A percentile compares a stretch with the other conserved stretches of the same genome.
Conservation (phyloP, 2,797 vertebrate genomes). For the Carduelis carduelis region DNA sequence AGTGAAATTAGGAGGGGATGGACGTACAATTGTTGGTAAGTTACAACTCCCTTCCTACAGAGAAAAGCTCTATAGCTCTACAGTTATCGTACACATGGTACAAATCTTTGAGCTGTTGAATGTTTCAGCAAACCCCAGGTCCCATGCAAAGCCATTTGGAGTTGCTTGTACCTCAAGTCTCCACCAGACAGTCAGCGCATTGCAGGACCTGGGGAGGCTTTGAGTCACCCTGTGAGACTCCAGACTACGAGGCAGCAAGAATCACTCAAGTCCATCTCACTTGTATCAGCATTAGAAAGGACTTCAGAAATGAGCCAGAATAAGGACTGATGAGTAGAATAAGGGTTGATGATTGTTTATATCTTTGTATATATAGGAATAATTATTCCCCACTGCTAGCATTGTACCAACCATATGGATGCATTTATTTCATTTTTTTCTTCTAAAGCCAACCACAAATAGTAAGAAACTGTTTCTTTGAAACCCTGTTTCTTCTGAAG, state of each 20-base stretch:
- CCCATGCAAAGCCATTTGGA: background rate
- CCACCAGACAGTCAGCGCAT: background rate
- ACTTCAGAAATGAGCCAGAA: background rate
- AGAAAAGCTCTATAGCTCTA: background rate
- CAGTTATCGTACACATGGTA: background rate
- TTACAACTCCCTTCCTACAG: background rate
- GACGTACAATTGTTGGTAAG: constrained; percentile 93
- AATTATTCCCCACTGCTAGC: background rate
- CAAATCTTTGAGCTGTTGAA: background rate
- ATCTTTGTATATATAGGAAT: background rate
- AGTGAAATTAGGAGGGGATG: constrained; percentile 92
- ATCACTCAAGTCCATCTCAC: background rate
- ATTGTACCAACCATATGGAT: background rate
- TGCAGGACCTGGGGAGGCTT: background rate
- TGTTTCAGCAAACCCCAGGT: background rate
- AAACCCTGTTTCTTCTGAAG: background rate
- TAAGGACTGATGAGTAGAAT: background rate
- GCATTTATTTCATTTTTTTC: background rate
- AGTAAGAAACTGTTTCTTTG: background rate
- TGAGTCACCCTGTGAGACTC: background rate
- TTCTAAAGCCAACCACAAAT: background rate
- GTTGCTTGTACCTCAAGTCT: background rate
- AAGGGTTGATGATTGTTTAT: background rate
- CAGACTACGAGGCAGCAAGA: accelerated
- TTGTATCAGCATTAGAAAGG: background rate